A percentile compares a stretch with the other conserved stretches of the same genome.
Conservation (phyloP, 2,888 invertebrate species). For the Polymixis lichenea region DNA sequence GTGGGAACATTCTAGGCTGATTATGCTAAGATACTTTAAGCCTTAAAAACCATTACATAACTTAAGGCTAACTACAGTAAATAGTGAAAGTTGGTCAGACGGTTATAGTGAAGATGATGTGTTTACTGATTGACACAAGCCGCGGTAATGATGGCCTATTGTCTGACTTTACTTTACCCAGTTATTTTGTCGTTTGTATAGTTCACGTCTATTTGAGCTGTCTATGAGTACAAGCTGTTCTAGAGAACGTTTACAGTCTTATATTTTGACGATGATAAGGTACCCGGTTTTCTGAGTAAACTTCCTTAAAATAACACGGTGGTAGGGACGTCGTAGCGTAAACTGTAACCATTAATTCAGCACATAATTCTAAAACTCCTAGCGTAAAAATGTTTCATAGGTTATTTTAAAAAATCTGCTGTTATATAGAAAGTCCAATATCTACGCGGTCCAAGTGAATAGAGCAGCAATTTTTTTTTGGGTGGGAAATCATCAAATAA, state of each 20-base stretch:
- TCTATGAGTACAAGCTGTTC: not conserved
- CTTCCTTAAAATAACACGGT: not conserved
- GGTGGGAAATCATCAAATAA: no score
- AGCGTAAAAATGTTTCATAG: no score
- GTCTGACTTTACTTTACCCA: slow-evolving; percentile 36
- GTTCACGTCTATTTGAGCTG: slow-evolving; percentile 1
- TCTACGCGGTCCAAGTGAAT: no score
- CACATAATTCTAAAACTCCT: no score
- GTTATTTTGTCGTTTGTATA: slow-evolving; percentile 45
- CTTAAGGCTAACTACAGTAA: slow-evolving; percentile 24
- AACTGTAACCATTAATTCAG: no score
- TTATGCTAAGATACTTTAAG: not conserved
- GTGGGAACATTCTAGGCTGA: no score
- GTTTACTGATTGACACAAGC: slow-evolving; percentile 25
- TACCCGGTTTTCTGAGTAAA: not conserved
- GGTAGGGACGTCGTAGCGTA: no score
- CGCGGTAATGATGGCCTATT: slow-evolving; percentile 37
- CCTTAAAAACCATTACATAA: slow-evolving; percentile 3
- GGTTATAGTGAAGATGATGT: not conserved
- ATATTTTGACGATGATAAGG: not conserved
- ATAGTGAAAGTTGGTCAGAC: slow-evolving; percentile 51
- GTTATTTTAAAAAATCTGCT: no score
- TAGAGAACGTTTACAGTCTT: not conserved
- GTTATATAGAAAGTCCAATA: no score
- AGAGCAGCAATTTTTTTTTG: no score